phyloP scores from a whole-genome alignment of 2,113 vertebrate species.

The Spea multiplicata region DNA sequence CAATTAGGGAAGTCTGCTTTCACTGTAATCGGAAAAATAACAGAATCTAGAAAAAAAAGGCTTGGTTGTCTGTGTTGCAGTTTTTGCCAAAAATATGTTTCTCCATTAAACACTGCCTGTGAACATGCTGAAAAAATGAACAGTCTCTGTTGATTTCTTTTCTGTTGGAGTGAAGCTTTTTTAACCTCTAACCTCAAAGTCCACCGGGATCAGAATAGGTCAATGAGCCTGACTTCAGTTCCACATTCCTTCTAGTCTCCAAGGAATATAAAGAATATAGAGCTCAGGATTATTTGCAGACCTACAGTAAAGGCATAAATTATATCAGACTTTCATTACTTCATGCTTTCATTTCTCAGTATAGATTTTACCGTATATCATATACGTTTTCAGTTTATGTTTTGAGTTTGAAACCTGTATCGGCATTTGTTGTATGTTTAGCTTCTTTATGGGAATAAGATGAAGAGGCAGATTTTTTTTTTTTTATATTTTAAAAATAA shows the following conservation, averaged over 20 bases:
- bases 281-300: conserved; percentile 19
- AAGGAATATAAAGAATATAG: conserved; percentile 10
- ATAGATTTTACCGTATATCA: too few relatives aligned
- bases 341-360: not conserved
- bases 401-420: too few relatives aligned
- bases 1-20: not conserved
- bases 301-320: conserved; percentile 15
- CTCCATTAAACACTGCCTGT: not conserved
- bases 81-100: conserved; percentile 20
- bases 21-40: not conserved
- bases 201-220: conserved; percentile 32
- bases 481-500: too few relatives aligned
- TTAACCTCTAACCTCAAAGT: conserved; percentile 40
- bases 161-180: conserved; percentile 32
- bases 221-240: conserved; percentile 36
- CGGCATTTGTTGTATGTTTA: too few relatives aligned
- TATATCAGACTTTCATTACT: conserved; percentile 25
- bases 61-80: conserved; percentile 1
- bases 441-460: too few relatives aligned
- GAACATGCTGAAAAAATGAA: conserved; percentile 5
- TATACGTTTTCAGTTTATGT: too few relatives aligned
- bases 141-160: conserved; percentile 24
- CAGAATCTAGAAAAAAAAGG: not conserved
- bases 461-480: too few relatives aligned
- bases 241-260: conserved; percentile 27